Base-by-base conservation (phyloP, 1,140 invertebrate species). In the Octopus bimaculoides region DNA sequence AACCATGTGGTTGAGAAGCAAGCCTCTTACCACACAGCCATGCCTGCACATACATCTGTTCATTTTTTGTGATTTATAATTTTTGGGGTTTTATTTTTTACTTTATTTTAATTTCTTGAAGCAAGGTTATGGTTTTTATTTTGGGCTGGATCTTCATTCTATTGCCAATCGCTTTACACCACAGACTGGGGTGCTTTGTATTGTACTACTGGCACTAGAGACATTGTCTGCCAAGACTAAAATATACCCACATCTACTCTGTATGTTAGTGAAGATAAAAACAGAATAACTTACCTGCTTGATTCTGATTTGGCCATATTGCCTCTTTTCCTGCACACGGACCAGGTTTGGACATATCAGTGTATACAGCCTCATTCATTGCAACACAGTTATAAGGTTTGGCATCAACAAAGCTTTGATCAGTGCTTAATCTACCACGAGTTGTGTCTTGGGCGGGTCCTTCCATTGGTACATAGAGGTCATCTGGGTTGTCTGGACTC, bases 381-480 rank as follows among this genome's bases (percentile, higher is more conserved):
- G n/a, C 74, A 75, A 53, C 26, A 41, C 41, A 52, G 20, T 53
- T 52, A 41, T 41, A 41, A 12, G 61, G 61, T 12, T 66, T n/a
- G 12, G 12, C 61, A n/a, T 66, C 12, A 12, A 12, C 12, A 12
- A 66, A 12, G 17, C 9, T 75, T 52, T 41, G 20, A 75, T 75
- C 74, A 7, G 74, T 52, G 12, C 74, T 41, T 20, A 52, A 17
- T 17, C 26, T n/a, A 17, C 20, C 20, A 12, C 12, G 17, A 17
- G 2, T 75, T 7, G 52, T 52, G 5, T 75, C 74, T 52, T n/a
- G 52, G 41, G 74, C 5, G 17, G 52, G 26, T 6, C 41, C 26
- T 52, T 75, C 74, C 74, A 75, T 75, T 20, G 74, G 74, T 53
- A 75, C 41, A 53, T 75, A 75, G 41, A 75, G 20, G 41, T 75